Percentiles rank a stretch among this genome's conserved stretches.
These are phyloP conservation scores for Holacanthus passer DNA, from an alignment of 2,113 vertebrate species.

Conservation along the genomic window DNA sequence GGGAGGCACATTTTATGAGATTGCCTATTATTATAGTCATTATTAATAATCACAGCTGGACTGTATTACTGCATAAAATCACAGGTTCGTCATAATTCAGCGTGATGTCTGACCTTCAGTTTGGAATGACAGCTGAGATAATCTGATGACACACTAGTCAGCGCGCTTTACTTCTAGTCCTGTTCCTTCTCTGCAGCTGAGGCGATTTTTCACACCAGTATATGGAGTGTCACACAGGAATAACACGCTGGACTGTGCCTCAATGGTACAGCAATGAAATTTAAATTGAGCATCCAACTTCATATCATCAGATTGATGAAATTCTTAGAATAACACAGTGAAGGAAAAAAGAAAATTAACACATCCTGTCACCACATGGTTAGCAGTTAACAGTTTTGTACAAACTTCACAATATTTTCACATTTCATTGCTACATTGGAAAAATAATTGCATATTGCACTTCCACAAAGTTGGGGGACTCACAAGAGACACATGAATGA, in stretches of 20 bases:
- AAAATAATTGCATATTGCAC: too few species aligned
- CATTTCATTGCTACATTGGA: neutral
- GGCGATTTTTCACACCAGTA: neutral
- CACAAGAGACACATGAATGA: too few species aligned
- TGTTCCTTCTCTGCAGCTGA: neutral
- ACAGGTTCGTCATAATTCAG: conserved; percentile 30
- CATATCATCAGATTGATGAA: neutral
- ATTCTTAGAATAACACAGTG: too few species aligned
- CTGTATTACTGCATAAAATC: conserved; percentile 20
- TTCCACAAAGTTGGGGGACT: neutral
- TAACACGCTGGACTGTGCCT: neutral
- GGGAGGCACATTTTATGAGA: conserved; percentile 13
- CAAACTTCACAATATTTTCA: neutral
- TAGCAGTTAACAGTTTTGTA: neutral
- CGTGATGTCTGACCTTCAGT: conserved; percentile 48
- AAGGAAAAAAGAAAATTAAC: too few species aligned
- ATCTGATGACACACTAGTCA: conserved; percentile 40
- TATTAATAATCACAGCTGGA: conserved; percentile 51
- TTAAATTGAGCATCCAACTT: neutral
- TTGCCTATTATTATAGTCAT: conserved; percentile 32
- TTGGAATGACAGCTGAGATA: conserved; percentile 39
- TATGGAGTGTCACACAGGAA: neutral
- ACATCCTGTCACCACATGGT: neutral
- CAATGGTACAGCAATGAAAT: neutral
- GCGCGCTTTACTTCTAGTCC: neutral